Percentiles rank a stretch among this genome's conserved stretches.
These are phyloP conservation scores for Petroica traversi DNA, from an alignment of 2,113 vertebrate species.

Conservation along the genomic window DNA sequence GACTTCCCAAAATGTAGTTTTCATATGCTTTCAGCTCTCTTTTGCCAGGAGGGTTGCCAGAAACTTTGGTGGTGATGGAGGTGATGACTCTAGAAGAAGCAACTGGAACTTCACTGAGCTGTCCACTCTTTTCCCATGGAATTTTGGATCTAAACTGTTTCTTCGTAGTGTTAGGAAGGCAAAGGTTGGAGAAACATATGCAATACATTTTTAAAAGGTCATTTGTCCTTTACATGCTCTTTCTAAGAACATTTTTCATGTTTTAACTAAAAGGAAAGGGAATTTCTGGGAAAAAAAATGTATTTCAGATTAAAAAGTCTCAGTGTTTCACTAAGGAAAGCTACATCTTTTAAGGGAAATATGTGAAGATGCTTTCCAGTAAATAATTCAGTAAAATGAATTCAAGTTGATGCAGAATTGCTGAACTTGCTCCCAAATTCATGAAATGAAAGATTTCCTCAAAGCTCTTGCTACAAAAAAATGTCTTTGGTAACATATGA, in stretches of 20 bases:
- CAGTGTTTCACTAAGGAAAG: neutral
- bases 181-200: neutral
- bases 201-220: neutral
- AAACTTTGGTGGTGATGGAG: neutral
- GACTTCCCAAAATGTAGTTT: neutral
- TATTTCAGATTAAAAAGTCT: neutral
- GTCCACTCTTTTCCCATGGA: neutral
- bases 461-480: neutral
- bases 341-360: neutral
- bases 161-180: neutral
- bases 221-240: neutral
- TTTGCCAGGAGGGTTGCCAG: neutral
- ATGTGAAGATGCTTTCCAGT: neutral
- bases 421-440: neutral
- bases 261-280: neutral
- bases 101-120: neutral
- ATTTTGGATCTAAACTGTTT: neutral
- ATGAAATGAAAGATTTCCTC: neutral
- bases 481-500: neutral
- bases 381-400: neutral
- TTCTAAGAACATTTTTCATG: neutral
- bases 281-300: neutral
- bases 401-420: neutral
- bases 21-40: neutral
- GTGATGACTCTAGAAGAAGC: neutral